These are phyloP conservation scores for Nesometra sesokonis DNA, from an alignment of 35 echinoderm and acorn worm species.

Conservation along the genomic window DNA sequence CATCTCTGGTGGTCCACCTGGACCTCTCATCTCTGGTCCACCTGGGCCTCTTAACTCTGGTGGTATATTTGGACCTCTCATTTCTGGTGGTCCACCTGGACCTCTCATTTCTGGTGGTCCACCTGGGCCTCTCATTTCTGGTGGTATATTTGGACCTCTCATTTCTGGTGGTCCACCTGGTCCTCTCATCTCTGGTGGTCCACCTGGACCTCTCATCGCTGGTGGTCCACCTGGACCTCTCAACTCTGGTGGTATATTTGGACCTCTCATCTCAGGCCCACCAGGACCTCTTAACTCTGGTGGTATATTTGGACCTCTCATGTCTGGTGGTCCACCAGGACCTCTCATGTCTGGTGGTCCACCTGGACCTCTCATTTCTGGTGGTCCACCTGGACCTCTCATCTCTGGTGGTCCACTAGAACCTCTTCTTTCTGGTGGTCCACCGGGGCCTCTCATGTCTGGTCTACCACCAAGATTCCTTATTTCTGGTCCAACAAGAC, in stretches of 20 bases:
- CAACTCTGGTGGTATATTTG: neutral
- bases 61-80: neutral
- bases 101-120: conserved; percentile 11
- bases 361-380: neutral
- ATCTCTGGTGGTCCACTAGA: neutral
- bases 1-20: conserved; percentile 2
- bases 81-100: conserved; percentile 1
- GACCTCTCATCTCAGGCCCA: neutral
- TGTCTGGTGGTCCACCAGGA: neutral
- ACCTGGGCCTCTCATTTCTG: neutral
- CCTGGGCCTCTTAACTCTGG: neutral
- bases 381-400: neutral
- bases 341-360: neutral
- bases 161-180: conserved; percentile 18
- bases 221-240: conserved; percentile 9
- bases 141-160: too few relatives aligned
- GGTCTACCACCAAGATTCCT: neutral
- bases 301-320: neutral
- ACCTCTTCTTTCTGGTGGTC: conserved; percentile 9
- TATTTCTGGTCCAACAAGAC: conserved; percentile 7
- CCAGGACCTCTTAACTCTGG: neutral
- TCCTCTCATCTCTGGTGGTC: neutral
- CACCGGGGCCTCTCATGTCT: conserved; percentile 24
- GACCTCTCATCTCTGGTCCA: neutral
- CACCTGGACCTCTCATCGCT: neutral